Evolutionary conservation across 1,140 invertebrate species (phyloP).

Genomic region (Neodiprion fabricii): DNA sequence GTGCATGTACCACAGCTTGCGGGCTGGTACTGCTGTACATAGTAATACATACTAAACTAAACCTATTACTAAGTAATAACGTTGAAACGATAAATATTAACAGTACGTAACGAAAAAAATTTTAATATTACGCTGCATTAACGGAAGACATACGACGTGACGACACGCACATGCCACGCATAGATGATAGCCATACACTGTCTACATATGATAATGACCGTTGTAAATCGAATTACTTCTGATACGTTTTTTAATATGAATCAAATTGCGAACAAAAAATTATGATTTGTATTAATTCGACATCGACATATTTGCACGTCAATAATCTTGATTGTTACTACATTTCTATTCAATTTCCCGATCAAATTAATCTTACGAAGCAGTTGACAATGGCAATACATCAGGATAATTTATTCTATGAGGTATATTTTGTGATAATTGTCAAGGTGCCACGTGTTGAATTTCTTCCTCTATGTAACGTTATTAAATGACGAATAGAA

Average conservation of each 20-base stretch:
- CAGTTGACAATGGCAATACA: too few relatives aligned
- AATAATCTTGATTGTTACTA: too few relatives aligned
- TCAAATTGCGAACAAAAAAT: too few relatives aligned
- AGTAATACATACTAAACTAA: conserved; percentile 51
- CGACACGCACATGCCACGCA: conserved; percentile 44
- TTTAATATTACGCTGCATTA: conserved; percentile 20
- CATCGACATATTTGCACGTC: too few relatives aligned
- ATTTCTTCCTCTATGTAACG: background rate
- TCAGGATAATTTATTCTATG: background rate
- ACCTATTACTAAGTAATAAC: conserved; percentile 48
- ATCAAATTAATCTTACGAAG: too few relatives aligned
- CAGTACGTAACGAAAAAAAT: conserved; percentile 22
- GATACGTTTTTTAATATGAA: too few relatives aligned
- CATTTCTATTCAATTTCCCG: too few relatives aligned
- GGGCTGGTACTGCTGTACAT: conserved; percentile 35
- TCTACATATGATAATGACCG: conserved; percentile 46
- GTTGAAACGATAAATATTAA: conserved; percentile 29
- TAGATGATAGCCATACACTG: conserved; percentile 42
- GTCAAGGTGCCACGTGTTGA: background rate
- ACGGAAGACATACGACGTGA: conserved; percentile 20
- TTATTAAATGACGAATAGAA: background rate
- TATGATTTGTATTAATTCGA: too few relatives aligned
- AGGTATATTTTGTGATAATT: background rate
- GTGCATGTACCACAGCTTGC: conserved; percentile 43
- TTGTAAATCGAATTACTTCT: conserved; percentile 28